Conservation (phyloP, 2,888 invertebrate species). For the Aplocera efformata region DNA sequence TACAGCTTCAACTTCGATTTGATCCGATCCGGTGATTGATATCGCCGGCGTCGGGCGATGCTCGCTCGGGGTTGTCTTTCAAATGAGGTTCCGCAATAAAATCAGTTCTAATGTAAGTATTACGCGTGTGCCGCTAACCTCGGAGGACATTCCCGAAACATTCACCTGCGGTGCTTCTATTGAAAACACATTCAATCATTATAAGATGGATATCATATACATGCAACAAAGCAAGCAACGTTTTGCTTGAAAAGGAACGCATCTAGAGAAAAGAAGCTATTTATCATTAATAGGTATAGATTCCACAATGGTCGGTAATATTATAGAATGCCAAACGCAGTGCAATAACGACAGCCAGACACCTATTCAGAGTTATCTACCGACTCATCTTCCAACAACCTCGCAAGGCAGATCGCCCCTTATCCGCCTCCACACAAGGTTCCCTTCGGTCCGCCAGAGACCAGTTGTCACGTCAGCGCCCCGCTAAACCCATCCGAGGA, state of each 20-base stretch:
- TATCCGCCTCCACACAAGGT: background rate
- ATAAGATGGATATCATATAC: too few relatives aligned
- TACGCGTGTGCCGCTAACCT: too few relatives aligned
- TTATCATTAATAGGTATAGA: too few relatives aligned
- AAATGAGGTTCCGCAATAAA: background rate
- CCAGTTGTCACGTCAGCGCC: constrained; percentile 12
- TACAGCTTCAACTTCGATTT: constrained; percentile 11
- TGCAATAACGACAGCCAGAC: constrained; percentile 23
- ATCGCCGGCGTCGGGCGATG: too few relatives aligned
- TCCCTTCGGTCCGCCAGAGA: background rate
- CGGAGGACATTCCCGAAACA: too few relatives aligned
- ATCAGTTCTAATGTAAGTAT: too few relatives aligned
- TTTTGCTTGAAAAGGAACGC: too few relatives aligned
- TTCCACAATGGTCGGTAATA: too few relatives aligned
- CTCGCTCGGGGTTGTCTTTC: constrained; percentile 5
- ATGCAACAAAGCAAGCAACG: too few relatives aligned
- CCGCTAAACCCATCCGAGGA: constrained; percentile 23
- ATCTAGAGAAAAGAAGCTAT: too few relatives aligned
- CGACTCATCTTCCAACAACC: constrained; percentile 8
- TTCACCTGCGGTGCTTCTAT: too few relatives aligned
- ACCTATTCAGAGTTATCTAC: constrained; percentile 17
- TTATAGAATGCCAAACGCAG: constrained; percentile 16
- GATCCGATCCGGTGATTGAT: constrained; percentile 20
- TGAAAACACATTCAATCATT: too few relatives aligned
- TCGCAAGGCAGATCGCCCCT: constrained; percentile 2